These are phyloP conservation scores for Scaptomyza caliginosa DNA, from an alignment of 2,888 invertebrate species.

Conservation along the genomic window DNA sequence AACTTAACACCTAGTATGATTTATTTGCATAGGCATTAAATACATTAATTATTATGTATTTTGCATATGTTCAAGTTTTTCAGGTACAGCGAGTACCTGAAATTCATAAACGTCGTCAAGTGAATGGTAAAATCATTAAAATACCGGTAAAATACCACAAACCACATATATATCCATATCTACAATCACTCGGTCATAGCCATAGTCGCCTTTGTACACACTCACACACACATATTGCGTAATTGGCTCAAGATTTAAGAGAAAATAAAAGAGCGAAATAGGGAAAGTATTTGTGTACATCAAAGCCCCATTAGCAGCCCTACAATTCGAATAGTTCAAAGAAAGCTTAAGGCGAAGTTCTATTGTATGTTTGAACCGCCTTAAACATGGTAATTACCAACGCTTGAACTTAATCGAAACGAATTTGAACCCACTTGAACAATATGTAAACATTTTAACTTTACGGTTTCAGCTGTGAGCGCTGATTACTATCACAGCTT, in stretches of 20 bases:
- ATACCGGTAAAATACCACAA: constrained; percentile 22
- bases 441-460: constrained; percentile 16
- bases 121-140: constrained; percentile 67
- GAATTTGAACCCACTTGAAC: constrained; percentile 19
- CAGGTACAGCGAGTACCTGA: constrained; percentile 24
- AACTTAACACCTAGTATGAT: background rate
- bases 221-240: constrained; percentile 40
- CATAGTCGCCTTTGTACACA: constrained; percentile 13
- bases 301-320: constrained; percentile 9
- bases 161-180: background rate
- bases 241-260: constrained; percentile 59
- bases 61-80: constrained; percentile 51
- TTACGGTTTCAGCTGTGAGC: constrained; percentile 25
- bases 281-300: constrained; percentile 40
- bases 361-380: constrained; percentile 20
- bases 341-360: constrained; percentile 25
- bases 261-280: constrained; percentile 26
- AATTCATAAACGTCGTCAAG: constrained; percentile 49
- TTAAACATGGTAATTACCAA: background rate
- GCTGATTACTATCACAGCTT: constrained; percentile 35
- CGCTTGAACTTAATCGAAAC: constrained; percentile 8
- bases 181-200: constrained; percentile 13
- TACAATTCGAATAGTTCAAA: background rate
- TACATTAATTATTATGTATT: constrained; percentile 6
- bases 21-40: background rate